Conservation (phyloP, 2,888 invertebrate genomes). For the Hirtodrosophila alboralis region DNA sequence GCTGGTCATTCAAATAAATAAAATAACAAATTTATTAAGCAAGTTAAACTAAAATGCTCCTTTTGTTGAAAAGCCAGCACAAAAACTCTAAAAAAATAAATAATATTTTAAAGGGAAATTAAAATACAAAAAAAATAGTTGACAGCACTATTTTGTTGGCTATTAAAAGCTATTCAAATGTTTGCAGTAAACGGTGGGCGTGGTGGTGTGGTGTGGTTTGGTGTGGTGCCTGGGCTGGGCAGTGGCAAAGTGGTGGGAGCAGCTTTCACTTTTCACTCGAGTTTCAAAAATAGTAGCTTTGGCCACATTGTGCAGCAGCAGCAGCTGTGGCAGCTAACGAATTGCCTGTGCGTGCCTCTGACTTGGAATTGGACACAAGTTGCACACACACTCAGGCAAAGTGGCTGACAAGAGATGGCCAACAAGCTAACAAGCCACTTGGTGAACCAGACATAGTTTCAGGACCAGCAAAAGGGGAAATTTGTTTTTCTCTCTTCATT, state of each 20-base stretch:
- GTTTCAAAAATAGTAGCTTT: slow-evolving; percentile 53
- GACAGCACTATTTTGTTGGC: neutral
- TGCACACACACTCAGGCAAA: slow-evolving; percentile 5
- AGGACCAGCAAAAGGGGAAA: too few relatives aligned
- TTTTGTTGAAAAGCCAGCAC: too few relatives aligned
- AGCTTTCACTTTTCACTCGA: slow-evolving; percentile 62
- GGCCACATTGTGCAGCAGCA: slow-evolving; percentile 41
- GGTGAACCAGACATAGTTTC: slow-evolving; percentile 23
- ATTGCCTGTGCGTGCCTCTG: slow-evolving; percentile 60
- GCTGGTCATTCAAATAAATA: too few relatives aligned
- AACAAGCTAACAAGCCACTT: slow-evolving; percentile 41
- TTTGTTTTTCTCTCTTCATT: too few relatives aligned
- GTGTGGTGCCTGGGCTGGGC: slow-evolving; percentile 1
- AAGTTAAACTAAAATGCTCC: too few relatives aligned
- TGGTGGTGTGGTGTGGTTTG: slow-evolving; percentile 17
- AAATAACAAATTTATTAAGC: too few relatives aligned
- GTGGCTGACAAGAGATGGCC: slow-evolving; percentile 16
- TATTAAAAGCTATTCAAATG: slow-evolving; percentile 33
- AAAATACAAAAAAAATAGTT: too few relatives aligned
- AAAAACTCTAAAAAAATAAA: too few relatives aligned
- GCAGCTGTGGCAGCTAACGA: slow-evolving; percentile 55
- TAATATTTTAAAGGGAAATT: too few relatives aligned
- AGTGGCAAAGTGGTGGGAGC: slow-evolving; percentile 17
- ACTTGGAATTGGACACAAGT: slow-evolving; percentile 26
- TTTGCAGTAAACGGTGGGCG: slow-evolving; percentile 45